Percentiles rank a stretch among this genome's conserved stretches.
Conservation (phyloP, 2,888 invertebrate species). For the Tipula unca region DNA sequence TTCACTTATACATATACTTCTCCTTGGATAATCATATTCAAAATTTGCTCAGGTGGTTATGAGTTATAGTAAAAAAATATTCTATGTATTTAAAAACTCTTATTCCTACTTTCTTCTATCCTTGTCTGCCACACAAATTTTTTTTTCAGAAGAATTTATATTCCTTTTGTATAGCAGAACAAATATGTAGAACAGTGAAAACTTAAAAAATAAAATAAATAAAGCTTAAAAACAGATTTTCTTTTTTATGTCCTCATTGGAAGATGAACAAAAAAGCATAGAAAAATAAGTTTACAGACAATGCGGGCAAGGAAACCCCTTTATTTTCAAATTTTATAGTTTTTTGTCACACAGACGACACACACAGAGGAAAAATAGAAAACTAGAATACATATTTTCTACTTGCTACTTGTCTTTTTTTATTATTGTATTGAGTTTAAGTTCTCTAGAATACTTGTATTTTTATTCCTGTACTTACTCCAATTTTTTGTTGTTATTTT, state of each 20-base stretch:
- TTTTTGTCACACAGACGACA: background rate
- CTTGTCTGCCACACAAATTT: background rate
- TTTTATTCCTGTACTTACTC: background rate
- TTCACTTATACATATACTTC: background rate
- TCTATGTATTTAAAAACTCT: background rate
- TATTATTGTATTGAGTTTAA: background rate
- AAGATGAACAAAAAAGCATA: background rate
- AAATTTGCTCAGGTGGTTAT: background rate
- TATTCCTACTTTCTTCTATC: background rate
- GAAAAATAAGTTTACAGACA: background rate
- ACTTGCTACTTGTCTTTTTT: background rate
- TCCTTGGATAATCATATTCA: background rate
- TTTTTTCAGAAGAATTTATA: background rate
- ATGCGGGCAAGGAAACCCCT: background rate
- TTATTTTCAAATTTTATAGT: background rate
- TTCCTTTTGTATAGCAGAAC: background rate
- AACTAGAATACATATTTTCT: background rate
- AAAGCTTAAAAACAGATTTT: background rate
- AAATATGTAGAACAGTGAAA: background rate
- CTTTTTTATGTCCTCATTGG: background rate
- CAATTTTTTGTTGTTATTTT: background rate
- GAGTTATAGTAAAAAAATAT: background rate
- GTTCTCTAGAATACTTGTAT: background rate
- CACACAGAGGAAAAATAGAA: background rate
- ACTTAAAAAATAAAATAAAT: background rate